A percentile compares a stretch with the other conserved stretches of the same genome.
phyloP scores from a whole-genome alignment of 2,888 invertebrate genomes.

The Arrhopalites spinosus region DNA sequence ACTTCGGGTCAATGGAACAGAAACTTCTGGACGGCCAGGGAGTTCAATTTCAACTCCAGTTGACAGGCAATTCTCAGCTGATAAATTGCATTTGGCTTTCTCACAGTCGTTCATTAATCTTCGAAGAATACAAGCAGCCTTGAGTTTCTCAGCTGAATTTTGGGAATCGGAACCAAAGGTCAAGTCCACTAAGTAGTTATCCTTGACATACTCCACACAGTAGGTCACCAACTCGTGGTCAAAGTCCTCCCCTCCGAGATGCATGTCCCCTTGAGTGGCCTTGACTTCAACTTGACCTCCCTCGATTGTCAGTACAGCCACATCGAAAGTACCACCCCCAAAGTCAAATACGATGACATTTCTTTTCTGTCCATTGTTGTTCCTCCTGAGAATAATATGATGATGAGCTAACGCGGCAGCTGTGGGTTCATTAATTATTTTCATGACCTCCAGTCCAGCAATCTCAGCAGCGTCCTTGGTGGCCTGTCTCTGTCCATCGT shows the following conservation, averaged over 20 bases:
- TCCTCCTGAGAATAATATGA: background rate
- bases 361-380: conserved; percentile 58
- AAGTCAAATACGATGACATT: conserved; percentile 35
- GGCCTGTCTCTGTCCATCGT: conserved; percentile 27
- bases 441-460: conserved; percentile 23
- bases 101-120: conserved; percentile 18
- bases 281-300: conserved; percentile 7
- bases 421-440: conserved; percentile 34
- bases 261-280: conserved; percentile 15
- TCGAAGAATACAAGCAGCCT: background rate
- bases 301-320: conserved; percentile 15
- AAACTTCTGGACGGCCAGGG: conserved; percentile 6
- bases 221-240: conserved; percentile 21
- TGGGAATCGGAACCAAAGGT: background rate
- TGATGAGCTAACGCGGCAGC: conserved; percentile 31
- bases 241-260: conserved; percentile 23
- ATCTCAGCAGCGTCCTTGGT: background rate
- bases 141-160: background rate
- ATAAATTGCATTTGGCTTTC: conserved; percentile 10
- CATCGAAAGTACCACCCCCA: conserved; percentile 37
- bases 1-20: conserved; percentile 18
- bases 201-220: background rate
- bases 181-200: conserved; percentile 14
- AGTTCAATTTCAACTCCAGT: background rate
- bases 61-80: background rate